Conservation (phyloP, 2,797 vertebrate species). For the Margarornis squamiger region DNA sequence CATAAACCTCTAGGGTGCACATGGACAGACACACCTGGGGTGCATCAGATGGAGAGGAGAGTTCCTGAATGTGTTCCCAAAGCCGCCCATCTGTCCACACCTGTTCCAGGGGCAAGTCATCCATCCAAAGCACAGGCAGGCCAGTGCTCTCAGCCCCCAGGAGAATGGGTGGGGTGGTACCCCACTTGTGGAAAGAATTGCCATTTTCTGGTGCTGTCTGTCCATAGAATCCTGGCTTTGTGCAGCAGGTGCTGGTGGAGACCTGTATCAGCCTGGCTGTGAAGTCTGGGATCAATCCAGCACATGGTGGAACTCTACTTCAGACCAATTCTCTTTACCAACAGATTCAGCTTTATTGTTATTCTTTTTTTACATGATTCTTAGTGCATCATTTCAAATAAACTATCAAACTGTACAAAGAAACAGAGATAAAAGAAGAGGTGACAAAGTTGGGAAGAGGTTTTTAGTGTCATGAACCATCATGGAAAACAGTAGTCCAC, state of each 20-base stretch:
- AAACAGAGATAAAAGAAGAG: constrained; percentile 66
- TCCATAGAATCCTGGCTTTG: not conserved
- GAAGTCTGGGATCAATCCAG: not conserved
- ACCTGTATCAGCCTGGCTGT: not conserved
- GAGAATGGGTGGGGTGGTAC: not conserved
- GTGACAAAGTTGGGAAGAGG: constrained; percentile 48
- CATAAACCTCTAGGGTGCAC: not conserved
- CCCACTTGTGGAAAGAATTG: not conserved
- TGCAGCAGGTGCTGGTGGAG: not conserved
- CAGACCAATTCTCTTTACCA: constrained; percentile 60
- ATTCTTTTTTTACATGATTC: constrained; percentile 63
- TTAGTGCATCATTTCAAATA: constrained; percentile 73
- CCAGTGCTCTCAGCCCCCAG: not conserved
- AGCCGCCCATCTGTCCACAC: not conserved
- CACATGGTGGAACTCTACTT: not conserved
- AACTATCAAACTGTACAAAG: constrained; percentile 76
- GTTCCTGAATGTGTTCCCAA: not conserved
- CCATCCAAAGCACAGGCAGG: not conserved
- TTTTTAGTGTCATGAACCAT: constrained; percentile 55
- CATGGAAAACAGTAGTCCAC: constrained; percentile 55
- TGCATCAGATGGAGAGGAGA: fast-evolving
- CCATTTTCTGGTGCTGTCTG: not conserved
- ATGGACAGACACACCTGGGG: not conserved
- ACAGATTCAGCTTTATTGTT: constrained; percentile 70
- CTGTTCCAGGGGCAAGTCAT: not conserved